Conservation (phyloP, 2,888 invertebrate genomes). For the Pogonocherus hispidulus region DNA sequence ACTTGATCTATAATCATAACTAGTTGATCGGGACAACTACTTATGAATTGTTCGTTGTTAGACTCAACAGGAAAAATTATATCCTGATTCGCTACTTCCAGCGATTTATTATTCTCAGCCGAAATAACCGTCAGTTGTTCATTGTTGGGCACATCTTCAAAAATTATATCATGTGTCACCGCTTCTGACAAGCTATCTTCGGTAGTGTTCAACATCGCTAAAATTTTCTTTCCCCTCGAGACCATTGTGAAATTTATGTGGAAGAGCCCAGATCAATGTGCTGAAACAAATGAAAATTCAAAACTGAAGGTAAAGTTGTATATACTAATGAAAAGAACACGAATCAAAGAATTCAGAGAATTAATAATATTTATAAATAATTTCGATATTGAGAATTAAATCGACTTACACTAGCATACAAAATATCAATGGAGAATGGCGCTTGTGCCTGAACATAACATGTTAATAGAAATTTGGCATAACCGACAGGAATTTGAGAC, state of each 20-base stretch:
- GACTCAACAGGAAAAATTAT: not conserved
- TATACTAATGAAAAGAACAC: not conserved
- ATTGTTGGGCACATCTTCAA: not conserved
- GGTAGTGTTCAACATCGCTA: not conserved
- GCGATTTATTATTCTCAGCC: not conserved
- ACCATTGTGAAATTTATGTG: not conserved
- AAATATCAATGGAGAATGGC: not conserved
- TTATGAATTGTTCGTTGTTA: not conserved
- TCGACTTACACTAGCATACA: too few relatives aligned
- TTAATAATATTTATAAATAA: not conserved
- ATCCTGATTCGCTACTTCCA: not conserved
- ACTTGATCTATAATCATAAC: too few relatives aligned
- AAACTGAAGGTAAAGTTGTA: not conserved
- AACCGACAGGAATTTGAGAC: not conserved
- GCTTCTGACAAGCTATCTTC: not conserved
- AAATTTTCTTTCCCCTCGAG: not conserved
- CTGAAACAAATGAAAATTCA: not conserved
- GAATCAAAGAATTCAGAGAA: not conserved
- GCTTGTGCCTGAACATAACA: not conserved
- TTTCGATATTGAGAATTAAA: not conserved
- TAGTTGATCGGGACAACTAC: not conserved
- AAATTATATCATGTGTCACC: too few relatives aligned
- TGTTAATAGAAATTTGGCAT: not conserved
- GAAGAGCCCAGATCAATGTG: not conserved
- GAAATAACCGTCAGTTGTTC: not conserved